Percentiles rank a stretch among this genome's conserved stretches.
Conservation (phyloP, 2,797 vertebrate genomes). For the Paedocypris micromegethes region DNA sequence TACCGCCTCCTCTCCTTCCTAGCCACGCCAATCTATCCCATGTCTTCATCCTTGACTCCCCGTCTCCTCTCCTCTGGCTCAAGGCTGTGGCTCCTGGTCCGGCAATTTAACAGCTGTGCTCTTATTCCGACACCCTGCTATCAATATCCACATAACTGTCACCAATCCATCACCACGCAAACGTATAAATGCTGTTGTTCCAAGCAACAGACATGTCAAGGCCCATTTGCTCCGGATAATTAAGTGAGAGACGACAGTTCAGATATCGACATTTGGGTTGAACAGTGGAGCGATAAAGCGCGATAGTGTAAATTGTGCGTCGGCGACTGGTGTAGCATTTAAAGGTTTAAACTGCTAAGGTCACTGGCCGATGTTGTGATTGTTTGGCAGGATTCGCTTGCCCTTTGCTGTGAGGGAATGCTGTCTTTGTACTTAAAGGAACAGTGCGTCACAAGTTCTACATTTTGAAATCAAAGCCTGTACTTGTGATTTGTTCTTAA, state of each 20-base stretch:
- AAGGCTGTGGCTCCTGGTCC: constrained; percentile 41
- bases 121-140: constrained; percentile 48
- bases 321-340: constrained; percentile 19
- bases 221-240: constrained; percentile 46
- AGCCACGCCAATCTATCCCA: constrained; percentile 42
- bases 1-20: no score
- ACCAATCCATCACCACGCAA: constrained; percentile 56
- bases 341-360: constrained; percentile 26
- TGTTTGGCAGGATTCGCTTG: constrained; percentile 21
- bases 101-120: constrained; percentile 57
- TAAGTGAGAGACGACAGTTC: constrained; percentile 37
- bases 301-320: constrained; percentile 26
- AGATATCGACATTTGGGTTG: constrained; percentile 36
- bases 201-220: constrained; percentile 50
- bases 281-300: constrained; percentile 25
- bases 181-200: constrained; percentile 47
- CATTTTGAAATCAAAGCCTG: neutral
- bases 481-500: no score
- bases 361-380: constrained; percentile 32
- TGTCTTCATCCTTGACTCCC: neutral
- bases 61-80: constrained; percentile 35
- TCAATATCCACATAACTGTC: constrained; percentile 37
- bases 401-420: neutral
- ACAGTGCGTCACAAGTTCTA: neutral
- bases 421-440: neutral